phyloP scores from a whole-genome alignment of 1,140 invertebrate species.

The Lucilia sericata region DNA sequence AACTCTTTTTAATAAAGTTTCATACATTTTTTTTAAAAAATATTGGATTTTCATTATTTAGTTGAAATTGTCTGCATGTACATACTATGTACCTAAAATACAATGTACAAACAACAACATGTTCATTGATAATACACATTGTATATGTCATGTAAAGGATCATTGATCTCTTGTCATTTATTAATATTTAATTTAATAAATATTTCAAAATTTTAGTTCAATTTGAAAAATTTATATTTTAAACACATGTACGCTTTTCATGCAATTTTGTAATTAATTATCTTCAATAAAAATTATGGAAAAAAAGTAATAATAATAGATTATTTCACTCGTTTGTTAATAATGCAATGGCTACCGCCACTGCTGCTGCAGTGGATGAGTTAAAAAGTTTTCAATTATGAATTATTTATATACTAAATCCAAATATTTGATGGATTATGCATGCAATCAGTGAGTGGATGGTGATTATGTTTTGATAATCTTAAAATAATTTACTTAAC shows the following conservation, averaged over 20 bases:
- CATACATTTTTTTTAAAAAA: no score
- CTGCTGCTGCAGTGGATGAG: background rate
- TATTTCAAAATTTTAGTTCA: no score
- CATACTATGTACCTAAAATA: no score
- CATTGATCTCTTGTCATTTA: background rate
- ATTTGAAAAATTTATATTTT: background rate
- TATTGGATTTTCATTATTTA: no score
- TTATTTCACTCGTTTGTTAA: background rate
- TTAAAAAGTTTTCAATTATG: conserved; percentile 1
- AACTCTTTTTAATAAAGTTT: no score
- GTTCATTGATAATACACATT: no score
- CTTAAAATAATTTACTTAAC: conserved; percentile 13
- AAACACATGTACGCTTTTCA: conserved; percentile 8
- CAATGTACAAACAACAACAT: no score
- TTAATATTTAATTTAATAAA: conserved; percentile 2
- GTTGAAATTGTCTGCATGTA: no score
- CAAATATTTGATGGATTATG: conserved; percentile 29
- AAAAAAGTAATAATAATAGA: conserved; percentile 21
- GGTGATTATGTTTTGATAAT: conserved; percentile 14
- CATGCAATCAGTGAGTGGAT: conserved; percentile 1
- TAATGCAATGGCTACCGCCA: background rate
- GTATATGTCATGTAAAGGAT: background rate
- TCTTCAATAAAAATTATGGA: background rate
- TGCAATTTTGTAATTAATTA: conserved; percentile 41
- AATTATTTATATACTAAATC: conserved; percentile 23